Evolutionary conservation across 2,888 invertebrate genomes (phyloP), one percentile per base, ranked within the genome.

Genomic region (Rhamnusium bicolor): DNA sequence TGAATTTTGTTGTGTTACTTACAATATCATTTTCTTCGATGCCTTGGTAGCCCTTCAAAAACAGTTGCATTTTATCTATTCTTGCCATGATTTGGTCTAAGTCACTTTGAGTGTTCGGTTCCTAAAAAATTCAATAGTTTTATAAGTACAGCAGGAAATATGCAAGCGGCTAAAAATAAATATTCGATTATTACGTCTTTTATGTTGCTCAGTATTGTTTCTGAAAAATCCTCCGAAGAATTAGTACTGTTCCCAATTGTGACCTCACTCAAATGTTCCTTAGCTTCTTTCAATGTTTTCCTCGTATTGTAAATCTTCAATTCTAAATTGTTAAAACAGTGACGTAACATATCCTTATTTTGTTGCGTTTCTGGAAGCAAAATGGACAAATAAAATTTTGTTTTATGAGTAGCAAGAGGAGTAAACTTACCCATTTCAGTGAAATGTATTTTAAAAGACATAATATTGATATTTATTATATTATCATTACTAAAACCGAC

Each of bases 301-400:
- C 74, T 73, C 21, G 69, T 51, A 3, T 63, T 65, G 71, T 78
- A 77, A 67, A 82, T 70, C 63, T 77, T 74, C 53, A 51, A 16
- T 73, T 81, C 79, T 75, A 84, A 76, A 74, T 74, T 78, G 70
- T 74, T 69, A 72, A 83, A 82, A 73, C 84, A 84, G 51, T 76
- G 72, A 27, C 68, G 61, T 7, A 84, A 72, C 60, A 69, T 58
- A 46, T 79, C 72, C 40, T 72, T 69, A 66, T 78, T 72, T 71
- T 71, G 62, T 67, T 53, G 69, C 12, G 2, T 14, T 32, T 63
- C 72, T 72, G 68, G 8, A 56, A 68, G 56, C 18, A 69, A 76
- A 80, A 78, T 75, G 67, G 67, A 74, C 71, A 77, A 71, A 68
- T 73, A 70, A n/a, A 40, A 40, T 40, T n/a, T n/a, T n/a, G n/a